Percentiles rank a stretch among this genome's conserved stretches.
Evolutionary conservation across 2,797 vertebrate genomes (phyloP).

Genomic region (Eidolon dupreanum): DNA sequence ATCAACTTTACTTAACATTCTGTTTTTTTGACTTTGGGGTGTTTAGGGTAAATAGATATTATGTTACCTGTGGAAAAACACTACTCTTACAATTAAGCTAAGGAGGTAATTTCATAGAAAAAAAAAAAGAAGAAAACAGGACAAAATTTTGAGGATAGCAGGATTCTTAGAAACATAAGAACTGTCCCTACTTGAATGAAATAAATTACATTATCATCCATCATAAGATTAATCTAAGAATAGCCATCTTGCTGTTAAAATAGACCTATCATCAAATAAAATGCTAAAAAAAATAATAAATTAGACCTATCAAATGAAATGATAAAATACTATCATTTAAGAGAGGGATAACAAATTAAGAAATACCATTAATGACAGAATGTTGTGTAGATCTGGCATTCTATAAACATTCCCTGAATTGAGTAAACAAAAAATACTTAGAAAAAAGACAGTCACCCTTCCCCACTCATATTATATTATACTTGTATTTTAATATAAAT

Average conservation of each 20-base stretch:
- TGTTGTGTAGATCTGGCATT: background rate
- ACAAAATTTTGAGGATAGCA: slow-evolving; percentile 62
- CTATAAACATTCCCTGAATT: background rate
- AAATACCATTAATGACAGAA: slow-evolving; percentile 33
- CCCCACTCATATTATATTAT: background rate
- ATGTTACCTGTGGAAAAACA: slow-evolving; percentile 76
- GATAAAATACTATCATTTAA: slow-evolving; percentile 54
- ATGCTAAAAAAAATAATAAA: background rate
- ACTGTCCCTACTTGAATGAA: slow-evolving; percentile 33
- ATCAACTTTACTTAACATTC: slow-evolving; percentile 76
- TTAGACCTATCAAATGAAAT: slow-evolving; percentile 36
- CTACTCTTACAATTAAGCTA: slow-evolving; percentile 61
- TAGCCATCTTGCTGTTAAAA: slow-evolving; percentile 53
- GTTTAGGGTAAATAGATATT: slow-evolving; percentile 78
- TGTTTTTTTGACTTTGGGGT: slow-evolving; percentile 74
- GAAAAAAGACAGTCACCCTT: background rate
- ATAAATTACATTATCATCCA: slow-evolving; percentile 63
- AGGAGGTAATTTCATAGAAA: slow-evolving; percentile 72
- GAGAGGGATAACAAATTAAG: slow-evolving; percentile 45
- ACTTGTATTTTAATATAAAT: background rate
- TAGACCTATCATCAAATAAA: background rate
- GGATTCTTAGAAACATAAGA: slow-evolving; percentile 57
- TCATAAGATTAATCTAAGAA: slow-evolving; percentile 38
- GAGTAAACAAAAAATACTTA: background rate
- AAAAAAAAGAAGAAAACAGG: slow-evolving; percentile 60